phyloP scores from a whole-genome alignment of 2,888 invertebrate species.

The Callimorpha dominula region DNA sequence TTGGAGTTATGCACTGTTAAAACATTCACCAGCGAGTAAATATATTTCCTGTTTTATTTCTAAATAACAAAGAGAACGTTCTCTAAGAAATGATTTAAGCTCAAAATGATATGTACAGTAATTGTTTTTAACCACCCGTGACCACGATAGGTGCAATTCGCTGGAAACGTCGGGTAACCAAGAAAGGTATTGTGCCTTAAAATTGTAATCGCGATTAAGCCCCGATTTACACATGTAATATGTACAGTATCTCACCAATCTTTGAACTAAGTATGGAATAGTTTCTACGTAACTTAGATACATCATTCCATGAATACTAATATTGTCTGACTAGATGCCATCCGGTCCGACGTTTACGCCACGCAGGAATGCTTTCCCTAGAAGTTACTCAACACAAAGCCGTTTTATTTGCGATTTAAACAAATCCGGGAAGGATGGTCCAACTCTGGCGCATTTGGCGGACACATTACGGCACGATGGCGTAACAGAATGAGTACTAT shows the following conservation, averaged over 20 bases:
- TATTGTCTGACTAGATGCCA: constrained; percentile 37
- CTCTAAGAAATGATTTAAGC: neutral
- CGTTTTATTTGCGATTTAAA: constrained; percentile 23
- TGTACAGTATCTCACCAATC: neutral
- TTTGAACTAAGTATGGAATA: constrained; percentile 5
- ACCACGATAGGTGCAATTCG: no score
- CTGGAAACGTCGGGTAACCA: no score
- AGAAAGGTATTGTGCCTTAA: no score
- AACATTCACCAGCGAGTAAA: no score
- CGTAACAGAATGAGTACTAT: constrained; percentile 80
- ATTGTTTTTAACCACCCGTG: no score
- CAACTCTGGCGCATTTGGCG: constrained; percentile 53
- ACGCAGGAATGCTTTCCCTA: constrained; percentile 10
- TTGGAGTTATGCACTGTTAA: neutral
- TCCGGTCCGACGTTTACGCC: constrained; percentile 30
- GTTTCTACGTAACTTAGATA: constrained; percentile 29
- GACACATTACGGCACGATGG: constrained; percentile 67
- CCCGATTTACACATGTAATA: no score
- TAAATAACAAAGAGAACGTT: neutral
- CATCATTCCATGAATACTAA: constrained; percentile 41
- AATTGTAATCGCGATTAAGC: no score
- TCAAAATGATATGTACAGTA: neutral
- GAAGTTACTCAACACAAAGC: constrained; percentile 10
- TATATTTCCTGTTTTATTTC: neutral
- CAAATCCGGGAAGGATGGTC: constrained; percentile 43